Base-by-base conservation (phyloP, 2,113 vertebrate species). In the Vidua chalybeata region DNA sequence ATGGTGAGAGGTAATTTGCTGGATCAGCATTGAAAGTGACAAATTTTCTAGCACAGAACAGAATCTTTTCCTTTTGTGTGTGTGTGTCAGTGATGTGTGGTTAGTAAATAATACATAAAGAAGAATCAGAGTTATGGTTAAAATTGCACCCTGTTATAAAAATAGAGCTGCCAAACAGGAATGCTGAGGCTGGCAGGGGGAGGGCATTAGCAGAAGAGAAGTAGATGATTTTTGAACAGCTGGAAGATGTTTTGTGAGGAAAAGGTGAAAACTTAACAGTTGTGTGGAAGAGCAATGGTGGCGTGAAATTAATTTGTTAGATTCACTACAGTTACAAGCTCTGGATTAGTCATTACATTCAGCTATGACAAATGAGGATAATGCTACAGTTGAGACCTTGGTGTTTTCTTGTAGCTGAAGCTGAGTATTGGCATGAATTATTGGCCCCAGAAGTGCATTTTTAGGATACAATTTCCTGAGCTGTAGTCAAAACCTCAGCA, bases 81-180 rank as follows among this genome's bases (percentile, higher is more conserved):
- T 61, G 14, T 41, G 21, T 78, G 33, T 58, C 26, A 89, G 18
- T 49, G 55, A 68, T 72, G 31, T 71, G 66, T 19, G 3, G 41
- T 82, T 89, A 90, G 90, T 89, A 96, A 96, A 91, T 84, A 95
- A 91, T 66, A 82, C 45, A 84, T 87, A 72, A 63, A 87, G 55
- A 88, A 62, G 37, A 87, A 88, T 13, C 17, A 78, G 41, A 26
- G 22, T 39, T 71, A 35, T 89, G 73, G 72, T 90, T 78, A 75
- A 93, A 97, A 93, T 58, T 75, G 9, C 26, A 64, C 76, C 43
- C 61, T 90, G n/a, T 61, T 93, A 54, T 84, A 87, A 94, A 96
- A 94, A 86, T 61, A 84, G 61, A 94, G n/a, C 41, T 92, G 49
- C 76, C 69, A 89, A 52, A 19, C 10, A 62, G 41, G 31, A 72